A percentile compares a stretch with the other conserved stretches of the same genome.
Conservation (phyloP, 2,797 vertebrate species). For the Acanthurus leucopareius region DNA sequence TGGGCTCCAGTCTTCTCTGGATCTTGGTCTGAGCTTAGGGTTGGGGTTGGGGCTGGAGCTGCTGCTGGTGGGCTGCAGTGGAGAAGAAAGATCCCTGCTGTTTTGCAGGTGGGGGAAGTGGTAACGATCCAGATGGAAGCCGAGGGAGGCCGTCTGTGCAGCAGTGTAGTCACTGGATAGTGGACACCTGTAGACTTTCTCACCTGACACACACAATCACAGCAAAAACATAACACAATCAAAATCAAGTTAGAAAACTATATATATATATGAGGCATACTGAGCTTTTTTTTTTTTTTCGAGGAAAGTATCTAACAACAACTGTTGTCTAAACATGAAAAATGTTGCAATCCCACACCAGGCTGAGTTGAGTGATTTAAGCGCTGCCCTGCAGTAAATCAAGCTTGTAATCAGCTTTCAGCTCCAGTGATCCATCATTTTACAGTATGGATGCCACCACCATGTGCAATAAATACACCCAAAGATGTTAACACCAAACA, state of each 20-base stretch:
- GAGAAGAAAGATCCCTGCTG: slow-evolving; percentile 85
- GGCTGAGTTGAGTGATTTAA: slow-evolving; percentile 99
- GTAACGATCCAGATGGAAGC: slow-evolving; percentile 93
- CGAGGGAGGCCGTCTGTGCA: slow-evolving; percentile 90
- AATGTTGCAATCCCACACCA: slow-evolving; percentile 96
- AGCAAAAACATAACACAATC: slow-evolving; percentile 53
- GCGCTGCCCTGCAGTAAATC: slow-evolving; percentile 98
- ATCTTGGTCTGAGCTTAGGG: slow-evolving; percentile 75
- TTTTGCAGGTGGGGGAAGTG: slow-evolving; percentile 90
- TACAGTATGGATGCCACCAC: slow-evolving; percentile 85
- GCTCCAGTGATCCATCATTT: slow-evolving; percentile 99
- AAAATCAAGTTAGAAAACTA: slow-evolving; percentile 63
- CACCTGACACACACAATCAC: slow-evolving; percentile 86
- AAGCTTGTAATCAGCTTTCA: slow-evolving; percentile 99
- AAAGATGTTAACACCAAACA: slow-evolving; percentile 85
- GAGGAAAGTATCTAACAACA: slow-evolving; percentile 80
- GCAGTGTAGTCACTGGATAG: slow-evolving; percentile 90
- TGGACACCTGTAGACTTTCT: slow-evolving; percentile 95
- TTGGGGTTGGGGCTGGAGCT: slow-evolving; percentile 64
- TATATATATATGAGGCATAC: slow-evolving; percentile 55
- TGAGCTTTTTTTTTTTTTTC: slow-evolving; percentile 46
- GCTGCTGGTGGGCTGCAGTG: slow-evolving; percentile 77
- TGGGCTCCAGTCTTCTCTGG: slow-evolving; percentile 85
- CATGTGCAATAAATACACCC: slow-evolving; percentile 85
- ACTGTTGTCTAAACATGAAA: slow-evolving; percentile 96